phyloP scores from a whole-genome alignment of 2,113 vertebrate species.

The Chaetodon auriga region DNA sequence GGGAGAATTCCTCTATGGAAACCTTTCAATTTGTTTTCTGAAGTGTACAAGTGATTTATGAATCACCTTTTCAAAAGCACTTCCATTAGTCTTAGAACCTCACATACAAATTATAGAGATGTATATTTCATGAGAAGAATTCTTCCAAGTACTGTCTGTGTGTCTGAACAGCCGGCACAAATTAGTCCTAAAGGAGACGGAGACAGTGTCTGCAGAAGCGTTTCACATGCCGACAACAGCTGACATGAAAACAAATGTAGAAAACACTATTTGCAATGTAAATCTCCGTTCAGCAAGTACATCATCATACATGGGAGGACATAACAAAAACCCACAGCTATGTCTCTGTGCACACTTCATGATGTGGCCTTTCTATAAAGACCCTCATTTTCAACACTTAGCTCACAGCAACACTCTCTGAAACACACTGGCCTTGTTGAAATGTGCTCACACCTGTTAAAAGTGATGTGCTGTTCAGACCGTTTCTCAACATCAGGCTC shows the following conservation, averaged over 20 bases:
- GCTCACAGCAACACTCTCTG: background rate
- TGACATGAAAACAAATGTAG: conserved; percentile 8
- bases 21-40: background rate
- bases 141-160: background rate
- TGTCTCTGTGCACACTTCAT: background rate
- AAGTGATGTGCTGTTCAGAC: background rate
- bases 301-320: background rate
- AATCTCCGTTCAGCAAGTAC: conserved; percentile 1
- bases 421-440: conserved; percentile 1
- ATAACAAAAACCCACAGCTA: background rate
- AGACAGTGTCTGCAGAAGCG: conserved; percentile 19
- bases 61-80: background rate
- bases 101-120: background rate
- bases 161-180: conserved; percentile 42
- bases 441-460: conserved; percentile 30
- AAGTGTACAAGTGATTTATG: background rate
- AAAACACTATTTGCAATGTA: conserved; percentile 14
- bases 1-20: conserved; percentile 6
- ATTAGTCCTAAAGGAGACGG: conserved; percentile 17
- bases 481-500: conserved; percentile 15
- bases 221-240: conserved; percentile 2
- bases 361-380: background rate
- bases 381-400: background rate
- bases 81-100: background rate
- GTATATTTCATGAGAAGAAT: conserved; percentile 22